Conservation (phyloP, 2,113 vertebrate genomes). For the Ancistrus triradiatus region DNA sequence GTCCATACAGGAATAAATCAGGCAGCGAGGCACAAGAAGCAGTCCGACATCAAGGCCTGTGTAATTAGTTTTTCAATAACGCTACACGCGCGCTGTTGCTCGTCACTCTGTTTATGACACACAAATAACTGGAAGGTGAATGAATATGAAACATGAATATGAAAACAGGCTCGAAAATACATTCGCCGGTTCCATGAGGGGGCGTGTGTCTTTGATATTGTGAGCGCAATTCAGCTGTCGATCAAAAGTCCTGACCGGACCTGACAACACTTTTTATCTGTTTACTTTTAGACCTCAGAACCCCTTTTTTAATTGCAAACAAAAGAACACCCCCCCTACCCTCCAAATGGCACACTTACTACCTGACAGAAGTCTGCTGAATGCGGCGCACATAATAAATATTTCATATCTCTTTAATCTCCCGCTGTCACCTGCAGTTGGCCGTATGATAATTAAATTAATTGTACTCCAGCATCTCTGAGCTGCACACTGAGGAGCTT, state of each 20-base stretch:
- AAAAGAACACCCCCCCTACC: constrained; percentile 56
- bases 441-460: constrained; percentile 76
- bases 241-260: constrained; percentile 54
- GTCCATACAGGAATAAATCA: constrained; percentile 61
- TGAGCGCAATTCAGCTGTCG: constrained; percentile 65
- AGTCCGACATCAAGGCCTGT: constrained; percentile 16
- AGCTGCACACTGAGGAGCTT: constrained; percentile 51
- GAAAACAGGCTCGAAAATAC: constrained; percentile 56
- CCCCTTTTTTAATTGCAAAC: constrained; percentile 23
- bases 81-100: constrained; percentile 36
- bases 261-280: constrained; percentile 47
- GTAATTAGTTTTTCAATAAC: constrained; percentile 54
- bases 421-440: constrained; percentile 72
- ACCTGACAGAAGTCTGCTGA: constrained; percentile 61
- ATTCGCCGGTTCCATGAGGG: constrained; percentile 55
- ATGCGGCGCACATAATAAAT: constrained; percentile 59
- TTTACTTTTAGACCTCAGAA: constrained; percentile 43
- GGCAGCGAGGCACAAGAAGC: constrained; percentile 49
- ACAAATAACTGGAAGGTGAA: constrained; percentile 64
- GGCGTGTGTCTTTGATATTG: constrained; percentile 55
- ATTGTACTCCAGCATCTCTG: constrained; percentile 65
- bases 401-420: constrained; percentile 63
- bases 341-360: constrained; percentile 57
- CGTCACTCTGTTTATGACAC: constrained; percentile 51
- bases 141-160: constrained; percentile 69